Conservation (phyloP, 2,797 vertebrate species). For the Buphagus erythrorhynchus region DNA sequence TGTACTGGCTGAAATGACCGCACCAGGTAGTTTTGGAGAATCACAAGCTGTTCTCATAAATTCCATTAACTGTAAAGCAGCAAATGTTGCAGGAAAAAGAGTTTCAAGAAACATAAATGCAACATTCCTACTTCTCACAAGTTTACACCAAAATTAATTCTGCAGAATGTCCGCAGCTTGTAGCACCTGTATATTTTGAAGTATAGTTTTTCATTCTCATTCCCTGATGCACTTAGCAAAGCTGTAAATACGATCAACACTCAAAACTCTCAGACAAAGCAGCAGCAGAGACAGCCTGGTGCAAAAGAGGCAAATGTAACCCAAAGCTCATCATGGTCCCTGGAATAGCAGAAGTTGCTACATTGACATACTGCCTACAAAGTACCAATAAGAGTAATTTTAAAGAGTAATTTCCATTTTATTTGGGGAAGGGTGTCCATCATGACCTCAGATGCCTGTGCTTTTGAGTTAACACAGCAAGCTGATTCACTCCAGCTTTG, state of each 20-base stretch:
- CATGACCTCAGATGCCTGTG: background rate
- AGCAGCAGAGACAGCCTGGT: background rate
- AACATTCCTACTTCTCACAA: background rate
- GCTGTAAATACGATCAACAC: background rate
- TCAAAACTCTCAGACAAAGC: background rate
- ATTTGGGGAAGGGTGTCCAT: background rate
- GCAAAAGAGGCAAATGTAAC: background rate
- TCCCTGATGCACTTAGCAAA: background rate
- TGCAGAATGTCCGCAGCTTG: background rate
- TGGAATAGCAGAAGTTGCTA: background rate
- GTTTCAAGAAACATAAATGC: constrained; percentile 41
- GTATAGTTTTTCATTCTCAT: background rate
- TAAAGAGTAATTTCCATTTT: background rate
- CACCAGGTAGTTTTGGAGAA: constrained; percentile 71
- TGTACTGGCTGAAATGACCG: constrained; percentile 66
- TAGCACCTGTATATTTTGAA: background rate
- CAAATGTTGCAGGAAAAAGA: constrained; percentile 54
- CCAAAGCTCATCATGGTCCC: background rate
- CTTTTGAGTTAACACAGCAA: background rate
- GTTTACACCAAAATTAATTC: background rate
- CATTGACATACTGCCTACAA: background rate
- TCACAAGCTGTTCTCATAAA: constrained; percentile 71
- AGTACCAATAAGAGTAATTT: background rate
- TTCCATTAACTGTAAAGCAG: constrained; percentile 71
- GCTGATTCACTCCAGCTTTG: background rate